Conservation (phyloP, 2,113 vertebrate genomes). For the Morone saxatilis region DNA sequence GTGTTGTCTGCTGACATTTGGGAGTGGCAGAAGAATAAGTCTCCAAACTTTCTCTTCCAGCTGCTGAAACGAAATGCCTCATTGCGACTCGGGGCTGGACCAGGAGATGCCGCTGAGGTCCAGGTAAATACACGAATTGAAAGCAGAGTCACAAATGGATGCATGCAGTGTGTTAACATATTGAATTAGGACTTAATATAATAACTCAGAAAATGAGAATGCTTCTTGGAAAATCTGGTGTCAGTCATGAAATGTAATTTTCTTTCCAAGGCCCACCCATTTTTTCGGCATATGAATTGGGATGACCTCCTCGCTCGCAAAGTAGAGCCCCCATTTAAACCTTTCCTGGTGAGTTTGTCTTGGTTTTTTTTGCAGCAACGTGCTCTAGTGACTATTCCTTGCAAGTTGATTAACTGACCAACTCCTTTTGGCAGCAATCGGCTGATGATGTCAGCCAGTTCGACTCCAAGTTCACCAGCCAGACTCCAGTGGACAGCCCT, state of each 20-base stretch:
- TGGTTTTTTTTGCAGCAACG: constrained; percentile 41
- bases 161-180: not conserved
- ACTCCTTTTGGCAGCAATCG: constrained; percentile 89
- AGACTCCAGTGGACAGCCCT: constrained; percentile 98
- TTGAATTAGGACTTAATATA: not conserved
- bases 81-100: constrained; percentile 92
- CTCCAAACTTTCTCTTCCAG: constrained; percentile 73
- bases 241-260: not conserved
- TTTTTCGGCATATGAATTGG: constrained; percentile 98
- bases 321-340: constrained; percentile 98
- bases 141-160: not conserved
- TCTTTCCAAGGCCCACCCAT: constrained; percentile 88
- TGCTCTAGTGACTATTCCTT: not conserved
- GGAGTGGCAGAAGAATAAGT: not conserved
- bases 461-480: constrained; percentile 99
- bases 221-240: no score
- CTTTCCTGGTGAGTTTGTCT: constrained; percentile 89
- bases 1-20: not conserved
- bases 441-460: constrained; percentile 99
- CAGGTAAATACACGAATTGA: constrained; percentile 83
- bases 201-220: no score
- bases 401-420: not conserved
- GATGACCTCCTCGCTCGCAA: constrained; percentile 96
- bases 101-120: constrained; percentile 95
- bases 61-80: constrained; percentile 98